Conservation (phyloP, 2,888 invertebrate species). For the Tetropium fuscum region DNA sequence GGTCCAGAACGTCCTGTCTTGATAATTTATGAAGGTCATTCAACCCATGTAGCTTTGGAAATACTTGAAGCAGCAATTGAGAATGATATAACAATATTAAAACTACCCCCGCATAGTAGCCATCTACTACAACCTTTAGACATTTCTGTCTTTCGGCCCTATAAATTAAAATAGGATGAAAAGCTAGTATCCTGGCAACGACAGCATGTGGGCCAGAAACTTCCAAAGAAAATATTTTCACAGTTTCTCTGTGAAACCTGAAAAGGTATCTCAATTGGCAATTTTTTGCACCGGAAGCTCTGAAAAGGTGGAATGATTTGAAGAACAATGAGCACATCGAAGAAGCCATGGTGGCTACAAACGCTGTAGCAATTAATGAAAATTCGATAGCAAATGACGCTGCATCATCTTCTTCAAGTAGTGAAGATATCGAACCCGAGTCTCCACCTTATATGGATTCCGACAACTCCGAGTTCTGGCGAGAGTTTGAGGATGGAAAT, state of each 20-base stretch:
- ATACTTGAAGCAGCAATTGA: constrained; percentile 15
- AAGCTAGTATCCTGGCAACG: constrained; percentile 18
- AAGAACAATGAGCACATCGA: too few relatives aligned
- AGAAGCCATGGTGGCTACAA: too few relatives aligned
- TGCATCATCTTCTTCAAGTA: too few relatives aligned
- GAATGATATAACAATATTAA: constrained; percentile 4
- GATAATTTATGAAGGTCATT: constrained; percentile 28
- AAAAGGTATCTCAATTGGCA: constrained; percentile 22
- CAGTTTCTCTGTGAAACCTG: constrained; percentile 38
- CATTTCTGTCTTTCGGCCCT: constrained; percentile 41
- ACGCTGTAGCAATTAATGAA: too few relatives aligned
- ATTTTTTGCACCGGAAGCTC: constrained; percentile 40
- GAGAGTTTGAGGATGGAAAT: too few relatives aligned
- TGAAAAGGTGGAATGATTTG: constrained; percentile 41
- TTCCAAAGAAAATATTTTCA: constrained; percentile 41
- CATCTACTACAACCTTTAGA: constrained; percentile 42
- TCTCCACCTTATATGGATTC: too few relatives aligned
- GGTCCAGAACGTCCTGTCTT: constrained; percentile 32
- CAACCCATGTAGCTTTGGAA: neutral
- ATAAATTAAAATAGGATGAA: constrained; percentile 22
- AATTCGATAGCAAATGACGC: too few relatives aligned
- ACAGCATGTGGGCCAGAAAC: constrained; percentile 38
- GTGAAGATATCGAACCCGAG: too few relatives aligned
- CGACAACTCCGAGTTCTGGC: too few relatives aligned
- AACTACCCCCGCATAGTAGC: neutral